Conservation (phyloP, 1,140 invertebrate species). For the Pentalonia nigronervosa region DNA sequence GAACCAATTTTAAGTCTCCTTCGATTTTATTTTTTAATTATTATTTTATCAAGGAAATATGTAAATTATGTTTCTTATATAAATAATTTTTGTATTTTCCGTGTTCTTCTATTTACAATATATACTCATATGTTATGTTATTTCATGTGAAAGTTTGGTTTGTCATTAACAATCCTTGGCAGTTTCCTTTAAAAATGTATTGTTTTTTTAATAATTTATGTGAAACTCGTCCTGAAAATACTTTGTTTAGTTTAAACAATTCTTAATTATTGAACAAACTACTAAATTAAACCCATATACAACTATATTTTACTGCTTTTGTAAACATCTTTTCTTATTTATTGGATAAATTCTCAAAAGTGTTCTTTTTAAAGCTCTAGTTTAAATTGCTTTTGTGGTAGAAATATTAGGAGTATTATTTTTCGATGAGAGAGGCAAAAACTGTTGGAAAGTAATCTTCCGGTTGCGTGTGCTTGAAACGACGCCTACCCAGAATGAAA, state of each 20-base stretch:
- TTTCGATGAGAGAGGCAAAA: neutral
- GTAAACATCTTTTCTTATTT: neutral
- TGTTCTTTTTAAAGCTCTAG: neutral
- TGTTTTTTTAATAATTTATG: neutral
- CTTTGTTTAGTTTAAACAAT: neutral
- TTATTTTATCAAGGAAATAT: neutral
- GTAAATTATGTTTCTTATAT: too few species aligned
- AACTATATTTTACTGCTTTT: neutral
- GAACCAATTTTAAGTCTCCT: neutral
- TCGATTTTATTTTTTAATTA: neutral
- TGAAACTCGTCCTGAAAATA: neutral
- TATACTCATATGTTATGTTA: neutral
- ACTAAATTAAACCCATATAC: neutral
- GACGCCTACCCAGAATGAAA: slow-evolving; percentile 18
- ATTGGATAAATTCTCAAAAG: neutral
- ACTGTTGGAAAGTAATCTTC: slow-evolving; percentile 52
- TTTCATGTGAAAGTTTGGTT: neutral
- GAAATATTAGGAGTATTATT: neutral
- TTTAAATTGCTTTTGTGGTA: neutral
- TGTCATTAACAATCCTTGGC: neutral
- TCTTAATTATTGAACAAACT: neutral
- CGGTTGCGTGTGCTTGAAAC: slow-evolving; percentile 43
- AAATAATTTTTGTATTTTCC: neutral
- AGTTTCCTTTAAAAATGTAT: neutral
- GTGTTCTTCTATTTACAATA: neutral